A percentile compares a stretch with the other conserved stretches of the same genome.
These are phyloP conservation scores for Nesometra sesokonis DNA, from an alignment of 35 echinoderm and acorn worm genomes.

Conservation along the genomic window DNA sequence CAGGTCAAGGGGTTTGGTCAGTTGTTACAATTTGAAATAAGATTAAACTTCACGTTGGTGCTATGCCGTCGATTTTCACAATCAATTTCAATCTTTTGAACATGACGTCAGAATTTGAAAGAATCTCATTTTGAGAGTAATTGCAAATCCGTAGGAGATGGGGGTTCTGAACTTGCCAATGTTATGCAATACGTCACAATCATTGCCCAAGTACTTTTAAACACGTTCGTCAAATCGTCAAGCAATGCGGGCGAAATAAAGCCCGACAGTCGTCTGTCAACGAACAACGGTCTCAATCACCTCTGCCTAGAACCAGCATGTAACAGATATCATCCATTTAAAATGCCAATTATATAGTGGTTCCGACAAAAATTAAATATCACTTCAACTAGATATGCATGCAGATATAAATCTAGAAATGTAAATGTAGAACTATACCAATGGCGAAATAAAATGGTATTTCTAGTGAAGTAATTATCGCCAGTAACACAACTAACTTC, in stretches of 20 bases:
- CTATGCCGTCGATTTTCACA: neutral
- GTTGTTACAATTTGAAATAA: neutral
- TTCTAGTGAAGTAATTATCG: too few species aligned
- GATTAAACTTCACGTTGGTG: neutral
- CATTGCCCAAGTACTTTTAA: neutral
- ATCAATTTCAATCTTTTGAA: neutral
- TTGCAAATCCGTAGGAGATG: neutral
- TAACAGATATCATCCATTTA: neutral
- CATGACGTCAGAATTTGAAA: neutral
- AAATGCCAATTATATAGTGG: neutral
- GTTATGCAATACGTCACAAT: neutral
- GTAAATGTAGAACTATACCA: neutral
- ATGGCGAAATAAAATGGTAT: too few species aligned
- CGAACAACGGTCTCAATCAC: neutral
- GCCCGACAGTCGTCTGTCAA: neutral
- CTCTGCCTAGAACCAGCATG: neutral
- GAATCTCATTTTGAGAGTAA: neutral
- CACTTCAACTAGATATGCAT: neutral
- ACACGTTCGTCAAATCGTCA: neutral
- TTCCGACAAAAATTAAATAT: neutral
- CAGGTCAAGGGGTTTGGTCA: neutral
- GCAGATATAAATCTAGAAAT: neutral
- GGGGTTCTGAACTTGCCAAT: neutral
- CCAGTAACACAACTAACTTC: too few species aligned
- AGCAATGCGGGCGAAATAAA: neutral